Evolutionary conservation across 2,888 invertebrate species (phyloP).

Genomic region (Hesperia comma): DNA sequence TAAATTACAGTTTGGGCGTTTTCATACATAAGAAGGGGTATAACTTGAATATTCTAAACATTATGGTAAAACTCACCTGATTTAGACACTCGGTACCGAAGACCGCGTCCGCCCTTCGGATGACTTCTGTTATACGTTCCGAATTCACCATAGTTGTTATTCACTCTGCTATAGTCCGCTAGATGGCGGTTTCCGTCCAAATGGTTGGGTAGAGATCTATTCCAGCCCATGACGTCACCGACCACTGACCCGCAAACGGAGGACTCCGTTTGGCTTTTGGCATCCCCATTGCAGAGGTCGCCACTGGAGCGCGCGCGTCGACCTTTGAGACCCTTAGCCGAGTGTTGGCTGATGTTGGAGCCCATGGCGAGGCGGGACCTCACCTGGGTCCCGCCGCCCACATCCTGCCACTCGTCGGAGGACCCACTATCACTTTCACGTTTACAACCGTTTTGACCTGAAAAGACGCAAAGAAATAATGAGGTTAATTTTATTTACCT

Average conservation of each 20-base stretch:
- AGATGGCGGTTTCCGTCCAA: slow-evolving; percentile 85
- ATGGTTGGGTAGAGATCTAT: slow-evolving; percentile 87
- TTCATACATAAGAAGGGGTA: too few relatives aligned
- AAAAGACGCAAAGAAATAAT: slow-evolving; percentile 40
- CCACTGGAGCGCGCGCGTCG: slow-evolving; percentile 89
- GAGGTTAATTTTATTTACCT: neutral
- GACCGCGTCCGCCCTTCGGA: slow-evolving; percentile 74
- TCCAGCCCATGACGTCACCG: slow-evolving; percentile 81
- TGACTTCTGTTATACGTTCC: slow-evolving; percentile 74
- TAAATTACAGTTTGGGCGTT: neutral
- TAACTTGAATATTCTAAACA: too few relatives aligned
- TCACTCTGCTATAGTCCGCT: slow-evolving; percentile 82
- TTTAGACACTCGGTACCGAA: slow-evolving; percentile 76
- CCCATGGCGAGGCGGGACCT: slow-evolving; percentile 87
- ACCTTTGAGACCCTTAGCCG: slow-evolving; percentile 88
- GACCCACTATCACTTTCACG: slow-evolving; percentile 51
- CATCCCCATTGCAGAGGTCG: slow-evolving; percentile 87
- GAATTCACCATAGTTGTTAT: slow-evolving; percentile 82
- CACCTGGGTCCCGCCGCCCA: slow-evolving; percentile 75
- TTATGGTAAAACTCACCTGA: slow-evolving; percentile 67
- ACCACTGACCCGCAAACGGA: slow-evolving; percentile 81
- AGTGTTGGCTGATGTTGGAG: slow-evolving; percentile 91
- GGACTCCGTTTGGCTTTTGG: slow-evolving; percentile 76
- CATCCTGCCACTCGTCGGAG: slow-evolving; percentile 63
- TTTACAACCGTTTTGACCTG: slow-evolving; percentile 59